A percentile compares a stretch with the other conserved stretches of the same genome.
Evolutionary conservation across 1,140 invertebrate genomes (phyloP).

Genomic region (Belonocnema kinseyi): DNA sequence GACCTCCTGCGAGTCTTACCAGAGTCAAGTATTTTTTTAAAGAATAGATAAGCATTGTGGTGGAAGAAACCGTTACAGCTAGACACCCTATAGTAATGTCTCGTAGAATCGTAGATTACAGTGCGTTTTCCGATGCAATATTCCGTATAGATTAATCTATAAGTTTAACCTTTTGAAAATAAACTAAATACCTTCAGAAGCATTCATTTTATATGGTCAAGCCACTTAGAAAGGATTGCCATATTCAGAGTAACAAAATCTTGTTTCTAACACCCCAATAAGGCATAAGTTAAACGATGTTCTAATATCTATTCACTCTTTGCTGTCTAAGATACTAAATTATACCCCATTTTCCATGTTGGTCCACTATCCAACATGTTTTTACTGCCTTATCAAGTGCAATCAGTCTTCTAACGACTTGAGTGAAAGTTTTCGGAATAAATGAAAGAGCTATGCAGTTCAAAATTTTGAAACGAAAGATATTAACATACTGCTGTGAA

Average conservation of each 20-base stretch:
- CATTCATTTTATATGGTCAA: slow-evolving; percentile 6
- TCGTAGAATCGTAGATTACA: neutral
- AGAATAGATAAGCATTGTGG: neutral
- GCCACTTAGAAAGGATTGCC: slow-evolving; percentile 10
- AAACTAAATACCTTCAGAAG: neutral
- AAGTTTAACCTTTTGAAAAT: slow-evolving; percentile 23
- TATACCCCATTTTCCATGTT: neutral
- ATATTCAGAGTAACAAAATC: neutral
- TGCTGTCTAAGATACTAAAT: slow-evolving; percentile 1
- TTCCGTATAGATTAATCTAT: neutral
- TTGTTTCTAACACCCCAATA: slow-evolving; percentile 23
- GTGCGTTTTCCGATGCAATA: neutral
- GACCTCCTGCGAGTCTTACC: slow-evolving; percentile 21
- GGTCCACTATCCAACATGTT: neutral
- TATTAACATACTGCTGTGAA: too few relatives aligned
- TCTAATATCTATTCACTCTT: slow-evolving; percentile 13
- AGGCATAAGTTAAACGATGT: neutral
- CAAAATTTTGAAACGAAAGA: slow-evolving; percentile 5
- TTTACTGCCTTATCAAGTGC: neutral
- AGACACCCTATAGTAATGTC: slow-evolving; percentile 10
- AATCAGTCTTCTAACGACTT: slow-evolving; percentile 8
- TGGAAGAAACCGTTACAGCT: neutral
- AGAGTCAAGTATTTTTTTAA: slow-evolving; percentile 6
- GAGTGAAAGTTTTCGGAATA: slow-evolving; percentile 16
- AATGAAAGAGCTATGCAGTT: neutral